Evolutionary conservation across 2,797 vertebrate species (phyloP).

Genomic region (Myiotriccus ornatus): DNA sequence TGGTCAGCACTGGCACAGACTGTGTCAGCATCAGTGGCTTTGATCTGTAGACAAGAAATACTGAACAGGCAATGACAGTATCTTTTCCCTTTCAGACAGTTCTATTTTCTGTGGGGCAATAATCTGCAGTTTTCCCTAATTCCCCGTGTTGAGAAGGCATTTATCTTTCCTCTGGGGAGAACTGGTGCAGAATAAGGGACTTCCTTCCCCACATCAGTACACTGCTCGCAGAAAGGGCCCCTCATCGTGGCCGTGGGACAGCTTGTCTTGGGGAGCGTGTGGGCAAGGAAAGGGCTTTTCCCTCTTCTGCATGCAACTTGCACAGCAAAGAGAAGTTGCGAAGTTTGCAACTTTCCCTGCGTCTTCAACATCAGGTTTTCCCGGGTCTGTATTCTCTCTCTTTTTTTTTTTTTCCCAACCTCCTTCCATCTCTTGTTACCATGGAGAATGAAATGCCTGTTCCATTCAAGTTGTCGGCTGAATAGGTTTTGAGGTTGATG

Average conservation of each 20-base stretch:
- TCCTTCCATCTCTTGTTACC: constrained; percentile 68
- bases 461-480: constrained; percentile 68
- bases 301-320: not conserved
- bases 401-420: not conserved
- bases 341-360: constrained; percentile 26
- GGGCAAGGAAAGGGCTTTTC: not conserved
- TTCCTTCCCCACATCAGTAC: not conserved
- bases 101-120: not conserved
- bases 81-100: not conserved
- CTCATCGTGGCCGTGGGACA: not conserved
- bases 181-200: not conserved
- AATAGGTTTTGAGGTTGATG: constrained; percentile 76
- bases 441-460: constrained; percentile 73
- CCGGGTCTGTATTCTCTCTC: not conserved
- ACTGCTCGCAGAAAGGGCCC: not conserved
- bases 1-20: not conserved
- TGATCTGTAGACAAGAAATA: not conserved
- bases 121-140: not conserved
- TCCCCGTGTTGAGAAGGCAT: not conserved
- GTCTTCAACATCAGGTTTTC: constrained; percentile 26
- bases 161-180: not conserved
- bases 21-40: not conserved
- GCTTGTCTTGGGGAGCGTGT: not conserved
- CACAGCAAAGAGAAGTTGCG: not conserved
- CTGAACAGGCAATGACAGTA: not conserved